Evolutionary conservation across 2,113 vertebrate species (phyloP), one percentile per base, ranked within the genome.

Genomic region (Trachemys scripta): DNA sequence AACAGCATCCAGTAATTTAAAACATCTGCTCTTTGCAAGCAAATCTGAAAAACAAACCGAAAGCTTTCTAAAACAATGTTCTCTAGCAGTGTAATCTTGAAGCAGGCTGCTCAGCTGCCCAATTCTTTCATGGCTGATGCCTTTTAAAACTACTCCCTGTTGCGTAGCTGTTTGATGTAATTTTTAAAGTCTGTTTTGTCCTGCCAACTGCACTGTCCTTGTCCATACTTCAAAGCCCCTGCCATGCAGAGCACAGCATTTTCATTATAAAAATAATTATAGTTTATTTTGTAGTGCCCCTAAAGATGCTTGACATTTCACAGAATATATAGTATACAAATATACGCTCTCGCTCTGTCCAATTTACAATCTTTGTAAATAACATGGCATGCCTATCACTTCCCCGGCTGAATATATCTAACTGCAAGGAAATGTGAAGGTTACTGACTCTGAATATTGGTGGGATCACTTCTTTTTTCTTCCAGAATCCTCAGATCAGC

Each of bases 91-190:
- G 84, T 90, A 65, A 96, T 88, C 76, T 85, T 53, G 69, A 94
- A 84, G 75, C 12, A 88, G 65, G 31, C 47, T 85, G 88, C 93
- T 35, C 95, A 90, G 90, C 16, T 91, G 90, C 96, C 91, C 95
- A 95, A 3, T 88, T 96, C 94, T 87, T 97, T 96, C 65, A 84
- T 6, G 42, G 47, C 87, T 93, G 88, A 49, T 94, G 95, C 88
- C 96, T 97, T 98, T 97, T 94, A 97, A 97, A 97, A 89, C 91
- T 97, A n/a, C 94, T 97, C 97, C 97, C 98, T 96, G 93, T 96
- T 90, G 97, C 80, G 97, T 65, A 96, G 93, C 53, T 80, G 80
- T 95, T 97, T 97, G 94, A 93, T 91, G 93, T 95, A 97, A 88
- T 96, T 98, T 95, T 96, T 96, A 84, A 96, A 92, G 65, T 93